Percentiles rank a stretch among this genome's conserved stretches.
Evolutionary conservation across 2,113 vertebrate genomes (phyloP).

Genomic region (Aplodontia rufa): DNA sequence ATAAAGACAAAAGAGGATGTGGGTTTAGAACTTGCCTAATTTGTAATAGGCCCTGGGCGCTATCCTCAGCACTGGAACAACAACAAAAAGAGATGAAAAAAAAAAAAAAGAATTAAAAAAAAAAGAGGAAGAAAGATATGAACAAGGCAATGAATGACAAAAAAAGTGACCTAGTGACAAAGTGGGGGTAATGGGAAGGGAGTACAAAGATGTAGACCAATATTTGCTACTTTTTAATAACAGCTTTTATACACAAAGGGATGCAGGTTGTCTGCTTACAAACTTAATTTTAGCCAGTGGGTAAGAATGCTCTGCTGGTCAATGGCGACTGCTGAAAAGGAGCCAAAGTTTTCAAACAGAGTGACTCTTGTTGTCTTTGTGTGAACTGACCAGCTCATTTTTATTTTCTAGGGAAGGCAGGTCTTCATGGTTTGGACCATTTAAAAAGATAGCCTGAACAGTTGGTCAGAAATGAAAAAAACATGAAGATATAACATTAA

Average conservation of each 20-base stretch:
- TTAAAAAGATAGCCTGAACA: conserved; percentile 21
- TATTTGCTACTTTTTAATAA: conserved; percentile 29
- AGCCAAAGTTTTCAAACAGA: conserved; percentile 73
- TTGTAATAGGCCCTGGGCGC: not conserved
- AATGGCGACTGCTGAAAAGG: conserved; percentile 50
- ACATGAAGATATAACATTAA: conserved; percentile 10
- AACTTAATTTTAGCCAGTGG: conserved; percentile 57
- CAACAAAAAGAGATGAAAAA: too few relatives aligned
- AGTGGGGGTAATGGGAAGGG: not conserved
- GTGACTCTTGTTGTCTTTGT: conserved; percentile 77
- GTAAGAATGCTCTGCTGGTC: conserved; percentile 35
- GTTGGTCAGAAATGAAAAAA: not conserved
- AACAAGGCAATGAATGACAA: not conserved
- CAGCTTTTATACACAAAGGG: not conserved
- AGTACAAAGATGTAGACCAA: not conserved
- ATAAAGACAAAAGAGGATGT: not conserved
- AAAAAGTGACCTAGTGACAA: not conserved
- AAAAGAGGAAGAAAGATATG: not conserved
- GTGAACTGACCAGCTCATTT: conserved; percentile 42
- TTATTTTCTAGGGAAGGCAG: conserved; percentile 47
- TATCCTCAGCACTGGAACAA: not conserved
- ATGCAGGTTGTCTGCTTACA: conserved; percentile 42
- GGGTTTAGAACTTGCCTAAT: not conserved
- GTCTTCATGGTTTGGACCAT: conserved; percentile 36
- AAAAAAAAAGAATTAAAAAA: not conserved